Evolutionary conservation across 2,888 invertebrate species (phyloP).

Genomic region (Nemapogon koenigi): DNA sequence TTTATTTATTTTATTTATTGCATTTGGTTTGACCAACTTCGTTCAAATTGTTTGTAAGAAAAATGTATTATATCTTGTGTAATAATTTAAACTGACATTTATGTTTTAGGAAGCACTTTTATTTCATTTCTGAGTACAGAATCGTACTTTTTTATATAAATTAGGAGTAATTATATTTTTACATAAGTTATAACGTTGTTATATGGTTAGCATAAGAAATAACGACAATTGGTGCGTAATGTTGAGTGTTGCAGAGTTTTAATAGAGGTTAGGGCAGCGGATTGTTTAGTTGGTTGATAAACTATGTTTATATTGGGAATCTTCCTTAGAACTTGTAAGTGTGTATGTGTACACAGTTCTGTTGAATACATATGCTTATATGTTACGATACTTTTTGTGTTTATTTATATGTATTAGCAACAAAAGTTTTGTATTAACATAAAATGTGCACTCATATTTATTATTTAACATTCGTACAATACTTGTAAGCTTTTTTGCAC

Average conservation of each 20-base stretch:
- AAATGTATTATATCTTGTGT: no score
- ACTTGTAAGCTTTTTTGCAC: no score
- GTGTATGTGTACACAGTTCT: no score
- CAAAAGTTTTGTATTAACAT: neutral
- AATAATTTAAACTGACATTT: constrained; percentile 22
- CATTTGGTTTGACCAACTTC: constrained; percentile 5
- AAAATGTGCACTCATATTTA: no score
- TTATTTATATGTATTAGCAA: neutral
- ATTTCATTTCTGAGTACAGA: no score
- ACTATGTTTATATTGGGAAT: no score
- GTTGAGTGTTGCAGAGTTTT: constrained; percentile 62
- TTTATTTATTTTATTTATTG: constrained; percentile 6
- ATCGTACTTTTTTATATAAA: no score
- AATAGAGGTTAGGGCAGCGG: constrained; percentile 46
- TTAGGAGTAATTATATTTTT: constrained; percentile 52
- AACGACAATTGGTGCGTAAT: constrained; percentile 58
- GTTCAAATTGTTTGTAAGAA: no score
- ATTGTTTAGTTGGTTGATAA: constrained; percentile 56
- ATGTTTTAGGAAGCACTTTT: no score
- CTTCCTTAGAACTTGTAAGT: no score
- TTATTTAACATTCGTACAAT: no score
- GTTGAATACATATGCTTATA: constrained; percentile 1
- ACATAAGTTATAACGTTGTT: constrained; percentile 36
- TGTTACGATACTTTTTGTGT: neutral
- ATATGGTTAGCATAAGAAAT: constrained; percentile 27